phyloP scores from a whole-genome alignment of 2,113 vertebrate genomes.

The Danio rerio region DNA sequence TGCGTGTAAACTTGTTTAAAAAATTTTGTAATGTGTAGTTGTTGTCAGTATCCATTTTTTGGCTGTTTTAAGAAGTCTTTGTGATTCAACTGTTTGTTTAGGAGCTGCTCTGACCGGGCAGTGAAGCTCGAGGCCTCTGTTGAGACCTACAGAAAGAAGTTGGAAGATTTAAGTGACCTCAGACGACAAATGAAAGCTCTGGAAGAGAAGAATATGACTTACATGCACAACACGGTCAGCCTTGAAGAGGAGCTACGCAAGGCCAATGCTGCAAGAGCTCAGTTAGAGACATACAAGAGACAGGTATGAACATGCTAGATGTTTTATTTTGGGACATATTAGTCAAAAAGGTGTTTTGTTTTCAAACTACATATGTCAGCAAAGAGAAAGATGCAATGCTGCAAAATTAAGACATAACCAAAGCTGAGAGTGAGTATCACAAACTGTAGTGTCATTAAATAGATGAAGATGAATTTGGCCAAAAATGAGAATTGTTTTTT shows the following conservation, averaged over 20 bases:
- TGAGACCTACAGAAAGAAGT: conserved; percentile 93
- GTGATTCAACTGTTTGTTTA: conserved; percentile 48
- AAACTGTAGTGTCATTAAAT: no score
- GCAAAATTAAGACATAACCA: no score
- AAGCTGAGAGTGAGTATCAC: no score
- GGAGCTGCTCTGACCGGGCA: conserved; percentile 88
- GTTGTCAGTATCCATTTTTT: not conserved
- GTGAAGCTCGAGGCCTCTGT: conserved; percentile 91
- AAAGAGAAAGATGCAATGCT: no score
- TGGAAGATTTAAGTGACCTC: conserved; percentile 93
- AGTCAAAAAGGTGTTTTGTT: no score
- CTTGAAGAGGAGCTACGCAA: conserved; percentile 96
- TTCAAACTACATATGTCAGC: no score
- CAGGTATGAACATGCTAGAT: conserved; percentile 75
- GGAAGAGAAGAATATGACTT: conserved; percentile 96
- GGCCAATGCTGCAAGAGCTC: conserved; percentile 91
- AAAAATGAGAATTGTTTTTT: no score
- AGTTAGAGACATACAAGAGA: conserved; percentile 93
- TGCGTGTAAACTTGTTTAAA: conserved; percentile 14
- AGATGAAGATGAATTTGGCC: no score
- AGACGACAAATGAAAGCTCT: conserved; percentile 92
- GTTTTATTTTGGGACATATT: not conserved
- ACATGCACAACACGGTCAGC: conserved; percentile 95
- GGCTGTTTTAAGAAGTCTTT: not conserved
- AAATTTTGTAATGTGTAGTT: not conserved